Evolutionary conservation across 2,888 invertebrate genomes (phyloP), one percentile per base, ranked within the genome.

Genomic region (Chesias legatella): DNA sequence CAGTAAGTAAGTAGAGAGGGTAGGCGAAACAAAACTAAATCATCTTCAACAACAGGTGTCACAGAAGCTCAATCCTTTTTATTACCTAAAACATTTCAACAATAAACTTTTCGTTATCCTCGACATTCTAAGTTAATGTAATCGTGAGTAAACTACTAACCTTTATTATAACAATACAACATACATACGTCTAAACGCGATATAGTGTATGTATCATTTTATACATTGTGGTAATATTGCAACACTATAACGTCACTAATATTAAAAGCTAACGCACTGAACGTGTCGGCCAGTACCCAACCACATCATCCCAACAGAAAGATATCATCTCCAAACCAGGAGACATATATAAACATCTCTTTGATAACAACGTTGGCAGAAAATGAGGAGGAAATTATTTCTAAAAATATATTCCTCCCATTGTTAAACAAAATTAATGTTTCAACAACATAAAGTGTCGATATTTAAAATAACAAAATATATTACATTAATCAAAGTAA

Each of bases 41-140:
- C 64, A 75, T 73, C 57, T 57, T 69, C 72, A 86, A 81, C 78
- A 85, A 85, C 81, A 78, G 76, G 73, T 48, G 72, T 67, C 69
- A 81, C 76, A 74, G 76, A 86, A 88, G 85, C 86, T 86, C 88
- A 84, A 85, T 83, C 79, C 79, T 69, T 79, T 79, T 73, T 76
- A 77, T 79, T 76, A 82, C 72, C 86, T 85, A 86, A 86, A 88
- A 86, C 83, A 84, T 82, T 84, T 86, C 85, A 86, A 88, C 86
- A 86, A 88, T 86, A 86, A 85, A 80, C 75, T 73, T 75, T 74
- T 80, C 75, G 73, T 75, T 62, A 67, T 77, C 76, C 68, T 74
- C 66, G 76, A 68, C 82, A 78, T 68, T 76, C 83, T 86, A 84
- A 79, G 60, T 78, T 72, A 67, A 75, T 79, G 80, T 82, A 74